Base-by-base conservation (phyloP, 2,113 vertebrate species). In the Casuarius casuarius region DNA sequence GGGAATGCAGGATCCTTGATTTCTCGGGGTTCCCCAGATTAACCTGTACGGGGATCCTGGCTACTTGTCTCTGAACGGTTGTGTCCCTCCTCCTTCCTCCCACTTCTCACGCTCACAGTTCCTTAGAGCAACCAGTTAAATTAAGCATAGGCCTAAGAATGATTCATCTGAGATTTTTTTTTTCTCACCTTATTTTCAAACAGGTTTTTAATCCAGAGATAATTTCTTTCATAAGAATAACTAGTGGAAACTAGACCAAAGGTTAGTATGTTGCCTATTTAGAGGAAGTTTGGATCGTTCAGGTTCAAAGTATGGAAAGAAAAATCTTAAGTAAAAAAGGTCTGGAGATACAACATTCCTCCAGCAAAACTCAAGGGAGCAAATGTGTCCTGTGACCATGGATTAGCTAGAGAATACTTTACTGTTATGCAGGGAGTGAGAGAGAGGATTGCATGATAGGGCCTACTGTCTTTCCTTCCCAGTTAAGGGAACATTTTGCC, bases 211-310 rank as follows among this genome's bases (percentile, higher is more conserved):
- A 68, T 19, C 31, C 38, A 7, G 73, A 18, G 29, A 3, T 20
- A 26, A 10, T 1, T 5, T 5, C 42, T 51, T 44, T 9, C 15
- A 51, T 11, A 31, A 44, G 76, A 82, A 78, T 5, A 70, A 12
- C 44, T 61, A 28, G 11, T 0, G 2, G 61, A 22, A 70, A 33
- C 19, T 15, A 25, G 73, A 21, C 35, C 12, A 9, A 4, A 66
- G 49, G 29, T 4, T 3, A 5, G 0, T 7, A 1, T 58, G 75
- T 58, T 3, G 9, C n/a, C 38, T 5, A 8, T 5, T 44, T 16
- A 0, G 1, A 13, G 38, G 74, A 22, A 14, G 20, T 28, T 52
- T 52, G 71, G 70, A 42, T 35, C 35, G 3, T 13, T 16, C n/a
- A 4, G n/a, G 33, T 46, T 42, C 71, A 35, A 38, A 14, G 5